phyloP scores from a whole-genome alignment of 92 coral and sea anemone species.

The Epizoanthus rinbou region DNA sequence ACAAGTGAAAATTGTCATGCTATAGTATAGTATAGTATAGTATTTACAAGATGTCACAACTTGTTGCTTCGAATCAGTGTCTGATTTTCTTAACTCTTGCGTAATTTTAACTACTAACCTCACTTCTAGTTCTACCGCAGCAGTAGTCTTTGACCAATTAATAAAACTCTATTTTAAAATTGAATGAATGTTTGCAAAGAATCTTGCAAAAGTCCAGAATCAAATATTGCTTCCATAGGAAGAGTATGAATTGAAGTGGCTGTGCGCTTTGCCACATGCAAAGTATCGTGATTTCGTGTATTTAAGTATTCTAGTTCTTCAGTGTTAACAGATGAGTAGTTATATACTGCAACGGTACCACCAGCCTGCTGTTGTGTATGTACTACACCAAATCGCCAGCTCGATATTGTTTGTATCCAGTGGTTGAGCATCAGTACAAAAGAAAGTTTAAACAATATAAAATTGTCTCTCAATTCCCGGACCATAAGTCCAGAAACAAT shows the following conservation, averaged over 20 bases:
- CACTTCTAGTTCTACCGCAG: not conserved
- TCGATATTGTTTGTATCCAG: constrained; percentile 22
- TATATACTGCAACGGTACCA: too few species aligned
- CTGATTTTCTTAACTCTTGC: not conserved
- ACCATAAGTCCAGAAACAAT: not conserved
- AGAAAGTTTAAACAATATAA: constrained; percentile 4
- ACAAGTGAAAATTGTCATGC: constrained; percentile 38
- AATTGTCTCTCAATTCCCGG: constrained; percentile 19
- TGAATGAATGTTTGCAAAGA: constrained; percentile 25
- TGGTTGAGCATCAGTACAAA: constrained; percentile 29
- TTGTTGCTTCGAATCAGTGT: constrained; percentile 13
- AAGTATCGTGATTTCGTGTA: constrained; percentile 39
- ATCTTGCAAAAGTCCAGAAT: constrained; percentile 33
- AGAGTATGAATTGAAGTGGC: constrained; percentile 34
- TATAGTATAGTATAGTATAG: too few species aligned
- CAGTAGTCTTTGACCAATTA: not conserved
- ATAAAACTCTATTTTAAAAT: not conserved
- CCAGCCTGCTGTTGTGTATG: not conserved
- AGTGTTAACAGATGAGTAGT: too few species aligned
- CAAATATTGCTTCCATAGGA: constrained; percentile 48
- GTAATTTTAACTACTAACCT: not conserved
- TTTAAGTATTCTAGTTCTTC: too few species aligned
- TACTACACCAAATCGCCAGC: not conserved
- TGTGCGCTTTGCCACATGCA: constrained; percentile 37
- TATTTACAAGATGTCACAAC: constrained; percentile 46